These are phyloP conservation scores for Boleophthalmus pectinirostris DNA, from an alignment of 2,113 vertebrate genomes.

Conservation along the genomic window DNA sequence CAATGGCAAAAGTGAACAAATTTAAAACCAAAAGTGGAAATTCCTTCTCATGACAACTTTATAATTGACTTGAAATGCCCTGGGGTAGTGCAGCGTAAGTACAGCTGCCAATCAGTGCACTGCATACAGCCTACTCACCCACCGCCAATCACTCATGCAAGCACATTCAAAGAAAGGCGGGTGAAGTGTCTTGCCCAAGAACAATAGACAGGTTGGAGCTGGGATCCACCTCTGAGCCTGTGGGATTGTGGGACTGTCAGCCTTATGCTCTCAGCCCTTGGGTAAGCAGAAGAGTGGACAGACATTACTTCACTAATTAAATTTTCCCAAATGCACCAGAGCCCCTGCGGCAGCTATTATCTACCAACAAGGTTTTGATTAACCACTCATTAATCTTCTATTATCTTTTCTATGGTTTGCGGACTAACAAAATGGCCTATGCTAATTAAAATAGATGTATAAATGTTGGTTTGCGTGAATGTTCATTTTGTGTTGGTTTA, in stretches of 20 bases:
- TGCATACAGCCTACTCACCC: background rate
- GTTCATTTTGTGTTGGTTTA: background rate
- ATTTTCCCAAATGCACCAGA: constrained; percentile 68
- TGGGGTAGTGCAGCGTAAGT: background rate
- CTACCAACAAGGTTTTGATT: constrained; percentile 74
- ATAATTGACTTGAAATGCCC: too few species aligned
- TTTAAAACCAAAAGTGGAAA: too few species aligned
- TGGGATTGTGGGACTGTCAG: background rate
- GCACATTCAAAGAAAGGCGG: background rate
- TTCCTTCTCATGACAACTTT: too few species aligned
- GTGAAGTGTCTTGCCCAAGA: background rate
- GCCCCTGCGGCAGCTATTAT: constrained; percentile 70
- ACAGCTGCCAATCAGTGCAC: background rate
- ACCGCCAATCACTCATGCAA: background rate
- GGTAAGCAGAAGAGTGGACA: constrained; percentile 55
- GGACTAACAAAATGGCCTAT: constrained; percentile 63
- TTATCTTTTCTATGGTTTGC: constrained; percentile 66
- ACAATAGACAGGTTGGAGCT: background rate
- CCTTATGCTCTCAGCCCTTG: constrained; percentile 47
- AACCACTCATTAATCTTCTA: constrained; percentile 71
- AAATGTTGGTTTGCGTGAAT: background rate
- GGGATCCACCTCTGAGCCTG: background rate
- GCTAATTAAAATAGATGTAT: constrained; percentile 60
- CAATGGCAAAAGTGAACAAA: too few species aligned
- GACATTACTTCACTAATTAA: constrained; percentile 73